A percentile compares a stretch with the other conserved stretches of the same genome.
phyloP scores from a whole-genome alignment of 1,140 invertebrate genomes.

The Zaprionus inermis region DNA sequence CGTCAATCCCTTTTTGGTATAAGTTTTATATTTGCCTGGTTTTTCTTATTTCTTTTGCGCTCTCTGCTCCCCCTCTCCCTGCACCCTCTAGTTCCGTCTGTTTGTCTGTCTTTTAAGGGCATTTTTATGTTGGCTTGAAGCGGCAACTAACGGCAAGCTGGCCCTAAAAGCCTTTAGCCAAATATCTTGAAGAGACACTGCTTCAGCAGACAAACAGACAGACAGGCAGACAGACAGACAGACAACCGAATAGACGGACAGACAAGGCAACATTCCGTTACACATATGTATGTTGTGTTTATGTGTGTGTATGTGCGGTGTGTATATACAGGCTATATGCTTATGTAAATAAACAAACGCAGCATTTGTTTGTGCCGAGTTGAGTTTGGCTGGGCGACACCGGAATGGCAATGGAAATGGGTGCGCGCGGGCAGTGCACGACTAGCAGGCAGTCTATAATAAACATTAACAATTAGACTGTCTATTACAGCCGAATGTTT shows the following conservation, averaged over 20 bases:
- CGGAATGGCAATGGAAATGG: slow-evolving; percentile 62
- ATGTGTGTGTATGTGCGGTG: slow-evolving; percentile 28
- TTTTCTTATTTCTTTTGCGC: slow-evolving; percentile 28
- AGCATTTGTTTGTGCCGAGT: slow-evolving; percentile 66
- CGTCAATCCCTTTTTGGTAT: slow-evolving; percentile 81
- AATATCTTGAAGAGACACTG: slow-evolving; percentile 74
- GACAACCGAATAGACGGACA: slow-evolving; percentile 11
- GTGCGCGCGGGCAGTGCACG: neutral
- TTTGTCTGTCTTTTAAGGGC: slow-evolving; percentile 71
- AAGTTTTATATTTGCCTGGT: slow-evolving; percentile 80
- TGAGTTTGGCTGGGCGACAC: slow-evolving; percentile 48
- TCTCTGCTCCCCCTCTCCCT: slow-evolving; percentile 21
- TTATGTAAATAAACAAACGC: slow-evolving; percentile 72
- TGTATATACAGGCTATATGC: slow-evolving; percentile 28
- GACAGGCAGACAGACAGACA: slow-evolving; percentile 10
- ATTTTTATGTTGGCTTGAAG: slow-evolving; percentile 79
- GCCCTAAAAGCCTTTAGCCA: slow-evolving; percentile 80
- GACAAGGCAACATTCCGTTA: slow-evolving; percentile 28
- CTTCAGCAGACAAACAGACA: slow-evolving; percentile 51
- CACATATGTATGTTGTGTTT: slow-evolving; percentile 24
- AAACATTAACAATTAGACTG: neutral
- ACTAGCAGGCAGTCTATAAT: slow-evolving; percentile 19
- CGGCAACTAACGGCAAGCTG: slow-evolving; percentile 74
- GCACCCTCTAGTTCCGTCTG: slow-evolving; percentile 27
- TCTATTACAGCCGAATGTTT: neutral